Evolutionary conservation across 1,140 invertebrate genomes (phyloP).

Genomic region (Campoletis sonorensis): DNA sequence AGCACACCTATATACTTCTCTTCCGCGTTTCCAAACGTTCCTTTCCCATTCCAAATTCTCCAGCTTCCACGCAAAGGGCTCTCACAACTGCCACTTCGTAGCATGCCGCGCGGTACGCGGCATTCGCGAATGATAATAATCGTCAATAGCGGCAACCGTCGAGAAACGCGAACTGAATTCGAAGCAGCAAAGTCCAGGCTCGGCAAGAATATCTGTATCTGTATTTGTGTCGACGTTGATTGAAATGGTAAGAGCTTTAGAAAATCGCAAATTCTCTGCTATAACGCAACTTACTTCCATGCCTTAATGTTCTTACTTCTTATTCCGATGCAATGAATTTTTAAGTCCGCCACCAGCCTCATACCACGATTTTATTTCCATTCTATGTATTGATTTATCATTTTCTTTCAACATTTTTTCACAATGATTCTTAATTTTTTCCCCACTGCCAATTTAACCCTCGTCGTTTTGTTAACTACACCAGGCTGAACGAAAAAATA

Average conservation of each 20-base stretch:
- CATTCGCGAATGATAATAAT: constrained; percentile 20
- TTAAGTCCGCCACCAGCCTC: not conserved
- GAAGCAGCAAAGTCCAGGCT: not conserved
- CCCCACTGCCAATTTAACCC: not conserved
- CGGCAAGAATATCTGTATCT: not conserved
- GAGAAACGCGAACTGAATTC: constrained; percentile 14
- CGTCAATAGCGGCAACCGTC: constrained; percentile 13
- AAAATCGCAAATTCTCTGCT: not conserved
- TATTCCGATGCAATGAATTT: not conserved
- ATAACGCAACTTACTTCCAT: not conserved
- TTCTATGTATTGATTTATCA: not conserved
- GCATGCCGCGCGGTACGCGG: not conserved
- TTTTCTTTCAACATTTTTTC: not conserved
- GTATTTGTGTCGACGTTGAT: not conserved
- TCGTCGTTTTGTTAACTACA: not conserved
- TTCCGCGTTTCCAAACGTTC: not conserved
- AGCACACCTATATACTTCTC: not conserved
- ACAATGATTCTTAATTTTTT: not conserved
- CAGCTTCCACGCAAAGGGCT: not conserved
- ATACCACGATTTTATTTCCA: too few relatives aligned
- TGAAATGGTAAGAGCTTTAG: constrained; percentile 12
- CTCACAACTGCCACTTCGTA: constrained; percentile 14
- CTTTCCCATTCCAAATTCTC: not conserved
- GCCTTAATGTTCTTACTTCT: not conserved
- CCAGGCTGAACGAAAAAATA: not conserved